Conservation (phyloP, 2,113 vertebrate species). For the Mungos mungo region DNA sequence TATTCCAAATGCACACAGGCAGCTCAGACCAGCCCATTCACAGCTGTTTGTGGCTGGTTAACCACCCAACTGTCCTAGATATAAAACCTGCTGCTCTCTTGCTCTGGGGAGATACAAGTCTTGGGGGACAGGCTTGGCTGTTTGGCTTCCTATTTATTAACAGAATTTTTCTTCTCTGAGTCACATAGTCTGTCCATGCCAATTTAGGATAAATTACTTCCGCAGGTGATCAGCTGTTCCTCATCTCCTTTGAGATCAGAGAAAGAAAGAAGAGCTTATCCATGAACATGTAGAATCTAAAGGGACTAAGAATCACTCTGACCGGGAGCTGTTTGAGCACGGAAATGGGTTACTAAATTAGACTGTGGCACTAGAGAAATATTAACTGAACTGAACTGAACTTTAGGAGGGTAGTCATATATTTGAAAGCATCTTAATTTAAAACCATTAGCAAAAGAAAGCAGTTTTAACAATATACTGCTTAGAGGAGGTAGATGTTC, state of each 20-base stretch:
- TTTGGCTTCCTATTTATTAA: slow-evolving; percentile 38
- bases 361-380: neutral
- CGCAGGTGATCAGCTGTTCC: slow-evolving; percentile 41
- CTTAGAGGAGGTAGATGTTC: neutral
- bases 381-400: slow-evolving; percentile 33
- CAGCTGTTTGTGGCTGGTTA: neutral
- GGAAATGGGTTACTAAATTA: slow-evolving; percentile 12
- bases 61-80: neutral
- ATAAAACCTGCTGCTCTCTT: neutral
- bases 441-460: neutral
- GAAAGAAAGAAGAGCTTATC: slow-evolving; percentile 13
- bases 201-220: slow-evolving; percentile 55
- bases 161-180: slow-evolving; percentile 21
- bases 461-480: neutral
- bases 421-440: slow-evolving; percentile 41
- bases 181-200: neutral
- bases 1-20: neutral
- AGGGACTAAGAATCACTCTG: neutral
- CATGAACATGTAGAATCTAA: neutral
- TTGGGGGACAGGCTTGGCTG: neutral
- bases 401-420: neutral
- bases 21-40: neutral
- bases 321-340: neutral
- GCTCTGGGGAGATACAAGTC: neutral
- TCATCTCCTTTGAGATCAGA: slow-evolving; percentile 32